Evolutionary conservation across 2,113 vertebrate species (phyloP).

Genomic region (Vicugna pacos): DNA sequence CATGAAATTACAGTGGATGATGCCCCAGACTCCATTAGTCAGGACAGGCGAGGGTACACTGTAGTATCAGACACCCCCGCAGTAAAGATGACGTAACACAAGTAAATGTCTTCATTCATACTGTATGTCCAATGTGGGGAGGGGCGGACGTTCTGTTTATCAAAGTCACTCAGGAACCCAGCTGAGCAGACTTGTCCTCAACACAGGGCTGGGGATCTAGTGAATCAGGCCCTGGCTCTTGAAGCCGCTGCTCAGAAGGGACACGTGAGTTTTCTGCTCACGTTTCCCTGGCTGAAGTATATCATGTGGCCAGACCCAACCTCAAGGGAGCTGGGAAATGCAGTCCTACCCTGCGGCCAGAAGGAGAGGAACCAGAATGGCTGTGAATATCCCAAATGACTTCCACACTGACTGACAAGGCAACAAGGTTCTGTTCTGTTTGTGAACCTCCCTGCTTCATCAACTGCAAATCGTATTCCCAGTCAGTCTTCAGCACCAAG

Average conservation of each 20-base stretch:
- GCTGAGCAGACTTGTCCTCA: background rate
- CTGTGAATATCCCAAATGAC: background rate
- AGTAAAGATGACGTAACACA: background rate
- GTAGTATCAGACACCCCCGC: background rate
- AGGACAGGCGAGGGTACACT: background rate
- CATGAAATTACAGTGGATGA: background rate
- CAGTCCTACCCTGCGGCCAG: background rate
- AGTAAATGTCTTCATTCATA: background rate
- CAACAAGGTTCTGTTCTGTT: background rate
- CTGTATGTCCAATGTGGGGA: background rate
- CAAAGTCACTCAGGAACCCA: background rate
- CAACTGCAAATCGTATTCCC: background rate
- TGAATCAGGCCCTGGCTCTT: background rate
- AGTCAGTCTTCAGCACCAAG: background rate
- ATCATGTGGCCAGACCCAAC: background rate
- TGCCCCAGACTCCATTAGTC: background rate
- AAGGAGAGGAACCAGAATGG: background rate
- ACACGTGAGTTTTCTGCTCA: too few species aligned
- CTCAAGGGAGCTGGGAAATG: background rate
- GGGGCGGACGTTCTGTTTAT: background rate
- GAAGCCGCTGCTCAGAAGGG: background rate
- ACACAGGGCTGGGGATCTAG: rapidly evolving
- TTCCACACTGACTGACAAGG: background rate
- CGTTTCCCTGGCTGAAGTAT: background rate
- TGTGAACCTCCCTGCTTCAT: background rate